phyloP scores from a whole-genome alignment of 2,797 vertebrate species.

The Chelidonichthys spinosus region DNA sequence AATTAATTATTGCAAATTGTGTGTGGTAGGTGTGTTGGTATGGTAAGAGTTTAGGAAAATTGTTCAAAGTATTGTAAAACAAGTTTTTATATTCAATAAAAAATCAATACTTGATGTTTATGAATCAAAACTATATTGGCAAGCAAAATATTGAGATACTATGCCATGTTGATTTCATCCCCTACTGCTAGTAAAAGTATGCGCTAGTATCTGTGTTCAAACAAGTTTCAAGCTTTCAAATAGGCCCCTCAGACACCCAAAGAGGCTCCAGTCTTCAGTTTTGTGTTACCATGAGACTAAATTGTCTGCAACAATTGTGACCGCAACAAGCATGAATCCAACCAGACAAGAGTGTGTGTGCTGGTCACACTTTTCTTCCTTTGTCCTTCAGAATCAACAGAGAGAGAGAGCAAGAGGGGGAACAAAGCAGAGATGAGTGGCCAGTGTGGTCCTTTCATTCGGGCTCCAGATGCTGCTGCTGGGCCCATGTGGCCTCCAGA shows the following conservation, averaged over 20 bases:
- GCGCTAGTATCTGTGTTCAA: too few relatives aligned
- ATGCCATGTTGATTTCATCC: too few relatives aligned
- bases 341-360: constrained; percentile 16
- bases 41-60: too few relatives aligned
- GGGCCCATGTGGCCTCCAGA: constrained; percentile 7
- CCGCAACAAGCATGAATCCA: constrained; percentile 1
- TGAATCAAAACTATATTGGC: too few relatives aligned
- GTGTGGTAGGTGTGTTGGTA: too few relatives aligned
- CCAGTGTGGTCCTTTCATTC: constrained; percentile 14
- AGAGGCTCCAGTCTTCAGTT: not conserved
- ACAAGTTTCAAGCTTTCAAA: too few relatives aligned
- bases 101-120: too few relatives aligned
- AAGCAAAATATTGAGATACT: too few relatives aligned
- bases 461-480: constrained; percentile 40
- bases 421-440: constrained; percentile 31
- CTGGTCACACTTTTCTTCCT: constrained; percentile 11
- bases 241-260: not conserved
- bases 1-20: too few relatives aligned
- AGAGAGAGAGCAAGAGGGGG: not conserved
- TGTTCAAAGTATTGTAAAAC: too few relatives aligned
- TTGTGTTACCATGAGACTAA: not conserved
- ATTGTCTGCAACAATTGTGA: constrained; percentile 3
- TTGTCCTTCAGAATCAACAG: constrained; percentile 20
- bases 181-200: too few relatives aligned
- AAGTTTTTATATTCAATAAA: too few relatives aligned